These are phyloP conservation scores for Bambusicola thoracicus DNA, from an alignment of 2,113 vertebrate species.

Conservation along the genomic window DNA sequence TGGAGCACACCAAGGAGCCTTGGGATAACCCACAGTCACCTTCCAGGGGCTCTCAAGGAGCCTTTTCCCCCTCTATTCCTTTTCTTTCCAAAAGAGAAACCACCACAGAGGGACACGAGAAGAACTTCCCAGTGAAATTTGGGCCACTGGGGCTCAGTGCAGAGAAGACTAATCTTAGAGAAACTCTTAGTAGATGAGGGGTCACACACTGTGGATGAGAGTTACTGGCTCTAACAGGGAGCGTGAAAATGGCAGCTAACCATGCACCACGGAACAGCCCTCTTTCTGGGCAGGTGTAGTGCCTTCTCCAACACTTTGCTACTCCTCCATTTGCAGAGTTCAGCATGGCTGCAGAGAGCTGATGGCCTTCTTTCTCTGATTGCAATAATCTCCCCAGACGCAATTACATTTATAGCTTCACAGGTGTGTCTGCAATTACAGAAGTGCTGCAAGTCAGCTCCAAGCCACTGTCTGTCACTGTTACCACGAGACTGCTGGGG, in stretches of 20 bases:
- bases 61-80: neutral
- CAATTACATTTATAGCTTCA: neutral
- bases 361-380: neutral
- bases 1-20: neutral
- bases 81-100: neutral
- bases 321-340: neutral
- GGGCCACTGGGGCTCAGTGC: neutral
- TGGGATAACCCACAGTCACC: neutral
- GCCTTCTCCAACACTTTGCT: neutral
- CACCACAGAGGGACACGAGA: too few relatives aligned
- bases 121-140: neutral
- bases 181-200: neutral
- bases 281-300: neutral
- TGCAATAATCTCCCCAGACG: neutral
- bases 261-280: neutral
- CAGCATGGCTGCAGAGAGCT: neutral
- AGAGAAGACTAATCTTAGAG: neutral
- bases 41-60: neutral
- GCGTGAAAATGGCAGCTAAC: neutral
- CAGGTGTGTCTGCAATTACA: neutral
- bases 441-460: neutral
- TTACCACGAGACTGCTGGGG: neutral
- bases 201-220: neutral
- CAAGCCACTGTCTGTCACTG: neutral
- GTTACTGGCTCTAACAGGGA: neutral